These are phyloP conservation scores for Dascyllus trimaculatus DNA, from an alignment of 2,113 vertebrate species.

Conservation along the genomic window DNA sequence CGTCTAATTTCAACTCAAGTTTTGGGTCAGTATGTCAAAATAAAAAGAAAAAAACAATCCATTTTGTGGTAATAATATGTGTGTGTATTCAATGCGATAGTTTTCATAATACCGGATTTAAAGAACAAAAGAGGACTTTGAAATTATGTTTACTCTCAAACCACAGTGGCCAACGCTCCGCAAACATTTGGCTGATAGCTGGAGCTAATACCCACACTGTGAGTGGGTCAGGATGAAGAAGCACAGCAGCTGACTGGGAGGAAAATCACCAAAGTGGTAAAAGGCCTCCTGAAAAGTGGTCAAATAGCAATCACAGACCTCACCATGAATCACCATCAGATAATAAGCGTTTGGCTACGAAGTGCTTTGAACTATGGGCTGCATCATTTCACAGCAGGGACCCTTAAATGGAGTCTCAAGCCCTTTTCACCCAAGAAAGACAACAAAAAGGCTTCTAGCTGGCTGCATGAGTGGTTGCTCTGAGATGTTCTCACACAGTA, in stretches of 20 bases:
- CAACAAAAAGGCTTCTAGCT: conserved; percentile 20
- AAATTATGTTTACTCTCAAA: background rate
- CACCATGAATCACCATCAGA: conserved; percentile 44
- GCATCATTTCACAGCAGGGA: conserved; percentile 49
- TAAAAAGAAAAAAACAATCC: background rate
- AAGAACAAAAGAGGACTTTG: conserved; percentile 11
- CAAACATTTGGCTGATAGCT: conserved; percentile 18
- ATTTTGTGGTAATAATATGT: background rate
- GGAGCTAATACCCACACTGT: conserved; percentile 22
- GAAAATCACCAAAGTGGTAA: conserved; percentile 25
- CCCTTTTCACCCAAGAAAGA: conserved; percentile 41
- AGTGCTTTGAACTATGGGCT: conserved; percentile 36
- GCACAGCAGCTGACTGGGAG: conserved; percentile 19
- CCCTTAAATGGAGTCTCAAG: conserved; percentile 35
- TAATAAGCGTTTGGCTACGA: conserved; percentile 35
- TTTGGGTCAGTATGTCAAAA: background rate
- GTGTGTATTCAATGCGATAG: background rate
- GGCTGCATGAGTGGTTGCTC: conserved; percentile 34
- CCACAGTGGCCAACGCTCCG: background rate
- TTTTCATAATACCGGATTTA: background rate
- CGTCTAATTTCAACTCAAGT: background rate
- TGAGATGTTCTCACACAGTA: conserved; percentile 48
- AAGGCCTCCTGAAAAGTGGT: conserved; percentile 44
- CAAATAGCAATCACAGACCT: conserved; percentile 46
- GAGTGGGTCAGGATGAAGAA: conserved; percentile 4